phyloP scores from a whole-genome alignment of 2,888 invertebrate genomes.

The Nymphalis c-album region DNA sequence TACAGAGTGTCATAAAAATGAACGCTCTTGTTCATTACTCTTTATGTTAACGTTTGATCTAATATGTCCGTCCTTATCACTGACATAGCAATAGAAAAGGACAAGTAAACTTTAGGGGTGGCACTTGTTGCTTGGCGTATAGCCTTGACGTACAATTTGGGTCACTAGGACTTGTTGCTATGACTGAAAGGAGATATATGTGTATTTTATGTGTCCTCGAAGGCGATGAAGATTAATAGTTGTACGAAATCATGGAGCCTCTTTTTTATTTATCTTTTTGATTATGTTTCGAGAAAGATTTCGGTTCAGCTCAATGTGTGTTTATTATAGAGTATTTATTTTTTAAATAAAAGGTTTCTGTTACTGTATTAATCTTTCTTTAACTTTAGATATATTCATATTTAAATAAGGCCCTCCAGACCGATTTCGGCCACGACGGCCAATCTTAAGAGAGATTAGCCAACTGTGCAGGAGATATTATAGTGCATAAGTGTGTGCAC shows the following conservation, averaged over 20 bases:
- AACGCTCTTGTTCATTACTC: conserved; percentile 14
- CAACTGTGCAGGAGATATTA: no score
- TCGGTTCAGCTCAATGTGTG: background rate
- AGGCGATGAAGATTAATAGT: background rate
- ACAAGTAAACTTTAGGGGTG: conserved; percentile 23
- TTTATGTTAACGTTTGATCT: conserved; percentile 7
- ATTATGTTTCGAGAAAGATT: background rate
- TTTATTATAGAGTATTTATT: no score
- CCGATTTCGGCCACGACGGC: no score
- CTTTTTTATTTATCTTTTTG: background rate
- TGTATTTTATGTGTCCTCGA: background rate
- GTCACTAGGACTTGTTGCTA: conserved; percentile 46
- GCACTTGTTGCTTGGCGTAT: conserved; percentile 44
- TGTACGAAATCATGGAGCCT: background rate
- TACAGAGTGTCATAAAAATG: conserved; percentile 17
- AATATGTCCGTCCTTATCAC: conserved; percentile 18
- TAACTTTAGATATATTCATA: no score
- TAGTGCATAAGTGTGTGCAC: no score
- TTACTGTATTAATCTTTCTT: no score
- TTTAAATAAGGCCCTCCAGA: no score
- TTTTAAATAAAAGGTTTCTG: no score
- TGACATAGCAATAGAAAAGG: conserved; percentile 13
- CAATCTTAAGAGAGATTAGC: no score
- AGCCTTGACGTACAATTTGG: conserved; percentile 45
- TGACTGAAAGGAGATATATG: conserved; percentile 9